phyloP scores from a whole-genome alignment of 1,140 invertebrate species.

The Trypoxylus dichotomus region DNA sequence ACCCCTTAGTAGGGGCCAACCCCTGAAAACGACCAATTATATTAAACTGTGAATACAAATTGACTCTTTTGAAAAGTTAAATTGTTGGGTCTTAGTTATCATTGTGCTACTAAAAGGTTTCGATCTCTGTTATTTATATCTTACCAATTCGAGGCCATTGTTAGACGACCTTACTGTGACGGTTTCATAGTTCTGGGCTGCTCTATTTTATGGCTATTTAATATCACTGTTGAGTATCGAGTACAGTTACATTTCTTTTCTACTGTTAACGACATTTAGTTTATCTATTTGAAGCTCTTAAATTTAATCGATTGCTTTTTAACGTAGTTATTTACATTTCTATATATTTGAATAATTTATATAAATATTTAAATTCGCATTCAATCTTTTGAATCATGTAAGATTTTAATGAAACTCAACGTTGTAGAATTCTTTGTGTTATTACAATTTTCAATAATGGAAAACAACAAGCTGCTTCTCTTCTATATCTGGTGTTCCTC shows the following conservation, averaged over 20 bases:
- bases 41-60: constrained; percentile 50
- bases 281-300: no score
- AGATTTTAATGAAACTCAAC: no score
- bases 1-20: constrained; percentile 29
- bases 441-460: no score
- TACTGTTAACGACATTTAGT: neutral
- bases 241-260: neutral
- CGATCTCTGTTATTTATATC: constrained; percentile 42
- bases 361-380: no score
- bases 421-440: no score
- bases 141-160: constrained; percentile 34
- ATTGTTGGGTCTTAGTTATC: constrained; percentile 47
- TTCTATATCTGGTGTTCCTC: no score
- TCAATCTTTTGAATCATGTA: no score
- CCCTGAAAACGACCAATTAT: constrained; percentile 44
- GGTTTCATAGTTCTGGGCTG: neutral
- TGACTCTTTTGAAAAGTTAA: constrained; percentile 49
- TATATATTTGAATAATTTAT: no score
- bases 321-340: no score
- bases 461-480: no score
- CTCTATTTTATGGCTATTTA: neutral
- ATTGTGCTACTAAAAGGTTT: constrained; percentile 42
- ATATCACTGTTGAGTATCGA: neutral
- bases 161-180: neutral
- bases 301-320: no score